phyloP scores from a whole-genome alignment of 2,113 vertebrate genomes.

The Mohoua ochrocephala region DNA sequence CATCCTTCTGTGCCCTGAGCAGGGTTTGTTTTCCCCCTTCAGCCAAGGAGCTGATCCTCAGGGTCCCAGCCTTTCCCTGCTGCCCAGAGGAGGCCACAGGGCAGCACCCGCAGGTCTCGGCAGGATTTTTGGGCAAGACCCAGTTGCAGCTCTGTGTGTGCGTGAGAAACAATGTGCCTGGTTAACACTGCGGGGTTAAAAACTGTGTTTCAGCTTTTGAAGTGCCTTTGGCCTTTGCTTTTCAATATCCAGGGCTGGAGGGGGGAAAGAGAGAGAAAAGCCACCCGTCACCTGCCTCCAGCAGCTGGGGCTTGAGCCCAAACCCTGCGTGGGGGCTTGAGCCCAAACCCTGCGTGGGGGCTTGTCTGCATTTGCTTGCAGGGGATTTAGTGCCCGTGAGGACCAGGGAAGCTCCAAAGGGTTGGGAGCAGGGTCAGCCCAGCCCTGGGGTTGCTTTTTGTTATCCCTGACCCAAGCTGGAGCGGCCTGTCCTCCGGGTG shows the following conservation, averaged over 20 bases:
- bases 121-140: background rate
- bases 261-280: background rate
- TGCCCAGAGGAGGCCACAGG: background rate
- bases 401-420: rapidly evolving
- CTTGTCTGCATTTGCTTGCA: rapidly evolving
- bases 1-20: background rate
- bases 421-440: background rate
- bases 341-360: too few relatives aligned
- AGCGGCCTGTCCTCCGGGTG: background rate
- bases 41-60: rapidly evolving
- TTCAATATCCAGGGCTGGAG: background rate
- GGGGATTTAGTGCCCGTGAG: background rate
- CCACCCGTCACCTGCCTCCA: background rate
- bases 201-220: background rate
- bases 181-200: background rate
- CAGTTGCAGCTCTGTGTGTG: rapidly evolving
- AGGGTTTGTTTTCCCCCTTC: background rate
- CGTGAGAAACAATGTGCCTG: rapidly evolving
- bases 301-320: background rate
- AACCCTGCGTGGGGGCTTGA: rapidly evolving
- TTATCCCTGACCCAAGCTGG: background rate
- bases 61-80: background rate
- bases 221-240: background rate
- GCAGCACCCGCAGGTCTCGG: background rate
- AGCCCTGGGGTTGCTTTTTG: background rate